These are phyloP conservation scores for Solen grandis DNA, from an alignment of 1,140 invertebrate species.

Conservation along the genomic window DNA sequence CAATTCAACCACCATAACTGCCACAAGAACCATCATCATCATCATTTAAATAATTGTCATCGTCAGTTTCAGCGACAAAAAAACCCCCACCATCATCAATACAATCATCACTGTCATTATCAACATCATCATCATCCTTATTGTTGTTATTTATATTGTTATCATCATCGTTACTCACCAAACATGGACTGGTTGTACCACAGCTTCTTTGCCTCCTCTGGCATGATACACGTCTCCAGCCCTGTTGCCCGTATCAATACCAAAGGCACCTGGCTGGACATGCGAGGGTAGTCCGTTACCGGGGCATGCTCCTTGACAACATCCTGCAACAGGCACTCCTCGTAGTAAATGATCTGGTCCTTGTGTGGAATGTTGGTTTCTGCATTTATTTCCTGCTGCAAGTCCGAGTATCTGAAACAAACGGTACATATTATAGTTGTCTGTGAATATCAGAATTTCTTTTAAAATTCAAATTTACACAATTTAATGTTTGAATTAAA, in stretches of 20 bases:
- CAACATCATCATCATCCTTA: neutral
- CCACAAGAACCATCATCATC: too few relatives aligned
- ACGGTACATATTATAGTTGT: neutral
- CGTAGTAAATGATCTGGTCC: conserved; percentile 45
- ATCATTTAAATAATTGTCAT: too few relatives aligned
- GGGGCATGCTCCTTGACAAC: conserved; percentile 23
- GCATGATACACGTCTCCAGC: conserved; percentile 38
- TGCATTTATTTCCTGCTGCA: conserved; percentile 38
- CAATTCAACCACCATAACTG: too few relatives aligned
- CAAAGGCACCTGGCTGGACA: conserved; percentile 7
- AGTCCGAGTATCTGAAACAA: conserved; percentile 29
- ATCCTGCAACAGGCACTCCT: conserved; percentile 36
- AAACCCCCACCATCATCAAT: too few relatives aligned
- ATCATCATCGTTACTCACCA: too few relatives aligned
- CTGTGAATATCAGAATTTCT: too few relatives aligned
- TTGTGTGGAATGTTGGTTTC: conserved; percentile 52
- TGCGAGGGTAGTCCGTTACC: conserved; percentile 14
- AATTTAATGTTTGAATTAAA: too few relatives aligned
- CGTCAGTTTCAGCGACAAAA: too few relatives aligned
- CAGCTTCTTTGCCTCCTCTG: conserved; percentile 32
- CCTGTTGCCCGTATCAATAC: conserved; percentile 36
- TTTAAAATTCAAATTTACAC: too few relatives aligned
- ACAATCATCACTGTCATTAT: too few relatives aligned
- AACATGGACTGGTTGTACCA: conserved; percentile 37
- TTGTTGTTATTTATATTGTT: too few relatives aligned